Evolutionary conservation across 2,888 invertebrate species (phyloP).

Genomic region (Calameuta idolon): DNA sequence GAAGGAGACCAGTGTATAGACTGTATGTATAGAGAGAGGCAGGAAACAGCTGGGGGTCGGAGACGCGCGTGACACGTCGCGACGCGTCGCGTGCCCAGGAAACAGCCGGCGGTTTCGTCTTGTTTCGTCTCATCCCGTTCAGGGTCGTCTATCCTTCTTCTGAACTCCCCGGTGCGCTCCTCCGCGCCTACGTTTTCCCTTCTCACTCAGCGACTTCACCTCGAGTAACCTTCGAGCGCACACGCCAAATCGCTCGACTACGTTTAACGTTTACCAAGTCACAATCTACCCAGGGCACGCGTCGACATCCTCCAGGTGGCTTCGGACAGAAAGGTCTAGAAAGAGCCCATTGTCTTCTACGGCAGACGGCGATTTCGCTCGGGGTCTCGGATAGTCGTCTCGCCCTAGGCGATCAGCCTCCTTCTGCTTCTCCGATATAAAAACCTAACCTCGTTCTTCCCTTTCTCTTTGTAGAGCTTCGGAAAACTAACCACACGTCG

Average conservation of each 20-base stretch:
- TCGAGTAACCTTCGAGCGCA: slow-evolving; percentile 29
- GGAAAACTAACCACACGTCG: background rate
- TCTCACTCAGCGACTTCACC: slow-evolving; percentile 34
- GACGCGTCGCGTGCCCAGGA: slow-evolving; percentile 55
- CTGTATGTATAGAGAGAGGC: slow-evolving; percentile 35
- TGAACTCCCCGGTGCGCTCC: background rate
- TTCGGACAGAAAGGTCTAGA: background rate
- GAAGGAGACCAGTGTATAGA: slow-evolving; percentile 9
- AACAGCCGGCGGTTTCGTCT: slow-evolving; percentile 45
- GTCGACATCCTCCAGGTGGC: slow-evolving; percentile 51
- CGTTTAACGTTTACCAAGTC: background rate
- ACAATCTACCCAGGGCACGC: slow-evolving; percentile 36
- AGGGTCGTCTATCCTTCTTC: background rate
- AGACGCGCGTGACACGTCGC: slow-evolving; percentile 28
- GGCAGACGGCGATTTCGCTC: background rate
- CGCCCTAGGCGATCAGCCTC: background rate
- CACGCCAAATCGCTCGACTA: slow-evolving; percentile 26
- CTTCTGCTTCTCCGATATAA: background rate
- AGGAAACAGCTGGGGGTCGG: slow-evolving; percentile 61
- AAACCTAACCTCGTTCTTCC: background rate
- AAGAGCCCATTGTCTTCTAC: background rate
- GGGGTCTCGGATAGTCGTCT: background rate
- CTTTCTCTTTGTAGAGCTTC: background rate
- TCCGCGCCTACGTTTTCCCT: slow-evolving; percentile 44
- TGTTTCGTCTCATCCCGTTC: slow-evolving; percentile 25